Evolutionary conservation across 2,888 invertebrate species (phyloP), one percentile per base, ranked within the genome.

Genomic region (Heliconius charithonia): DNA sequence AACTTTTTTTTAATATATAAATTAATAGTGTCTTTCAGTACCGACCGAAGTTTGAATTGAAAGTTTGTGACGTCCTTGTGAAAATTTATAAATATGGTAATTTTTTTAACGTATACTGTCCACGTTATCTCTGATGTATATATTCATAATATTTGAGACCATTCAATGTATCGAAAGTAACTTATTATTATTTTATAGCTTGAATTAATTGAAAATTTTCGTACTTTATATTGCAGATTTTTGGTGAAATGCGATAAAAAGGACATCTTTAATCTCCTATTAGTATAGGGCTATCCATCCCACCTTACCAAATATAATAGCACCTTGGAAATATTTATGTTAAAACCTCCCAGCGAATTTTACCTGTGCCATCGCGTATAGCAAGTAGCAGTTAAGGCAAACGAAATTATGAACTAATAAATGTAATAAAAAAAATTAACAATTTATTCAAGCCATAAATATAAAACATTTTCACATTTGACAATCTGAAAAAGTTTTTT

Each of bases 171-270:
- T 32, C 22, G 45, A 70, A 12, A 13, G 16, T 29, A 56, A 22
- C 32, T 71, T 71, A 71, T 32, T 72, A 59, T 72, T 12, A 32
- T 29, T 71, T 51, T 32, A 72, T 56, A 32, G 32, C 32, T 29
- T 56, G 51, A 72, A 51, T 71, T 29, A 71, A 51, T 71, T 51
- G 3, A 71, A 29, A 71, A 71, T 10, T 51, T n/a, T n/a, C 10
- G 10, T 59, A 59, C n/a, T 59, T 59, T 59, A n/a, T n/a, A 4
- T 62, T 25, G 25, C 25, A 62, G 10, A 62, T 12, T 62, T n/a
- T 1, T 62, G 12, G 4, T 1, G 12, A 62, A 4, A n/a, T 62
- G 25, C 12, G 25, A 62, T 12, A 25, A 13, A n/a, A 56, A 51
- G 19, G 19, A 51, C 51, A 51, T 51, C 16, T 45, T 51, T 51